Conservation (phyloP, 2,113 vertebrate species). For the Pelobates fuscus region DNA sequence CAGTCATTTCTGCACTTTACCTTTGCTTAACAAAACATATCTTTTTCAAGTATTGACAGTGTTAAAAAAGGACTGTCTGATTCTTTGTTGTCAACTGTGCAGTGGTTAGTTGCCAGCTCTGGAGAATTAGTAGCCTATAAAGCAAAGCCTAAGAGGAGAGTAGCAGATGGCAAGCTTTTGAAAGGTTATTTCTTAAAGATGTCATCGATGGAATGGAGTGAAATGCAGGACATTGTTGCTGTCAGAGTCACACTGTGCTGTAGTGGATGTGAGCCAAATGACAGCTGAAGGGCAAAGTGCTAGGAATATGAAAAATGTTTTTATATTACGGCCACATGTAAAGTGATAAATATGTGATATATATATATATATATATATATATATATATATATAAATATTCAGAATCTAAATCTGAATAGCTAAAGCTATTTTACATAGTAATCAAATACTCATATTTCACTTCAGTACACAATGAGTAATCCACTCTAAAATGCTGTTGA, state of each 20-base stretch:
- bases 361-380: too few relatives aligned
- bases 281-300: not conserved
- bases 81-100: slow-evolving; percentile 2
- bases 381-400: too few relatives aligned
- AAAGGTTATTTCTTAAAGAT: slow-evolving; percentile 51
- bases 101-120: slow-evolving; percentile 36
- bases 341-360: too few relatives aligned
- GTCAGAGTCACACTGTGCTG: slow-evolving; percentile 48
- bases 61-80: not conserved
- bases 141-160: slow-evolving; percentile 8
- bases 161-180: slow-evolving; percentile 41
- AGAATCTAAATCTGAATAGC: too few relatives aligned
- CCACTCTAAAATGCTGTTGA: too few relatives aligned
- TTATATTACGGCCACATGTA: too few relatives aligned
- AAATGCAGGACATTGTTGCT: slow-evolving; percentile 51
- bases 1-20: not conserved
- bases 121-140: slow-evolving; percentile 44
- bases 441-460: too few relatives aligned
- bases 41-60: not conserved
- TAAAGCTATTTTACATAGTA: too few relatives aligned
- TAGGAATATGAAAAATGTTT: slow-evolving; percentile 15
- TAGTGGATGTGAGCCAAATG: slow-evolving; percentile 42
- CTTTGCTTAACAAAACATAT: not conserved
- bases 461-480: too few relatives aligned
- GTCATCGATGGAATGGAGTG: slow-evolving; percentile 42